These are phyloP conservation scores for Chymomyza costata DNA, from an alignment of 1,140 invertebrate species.

Conservation along the genomic window DNA sequence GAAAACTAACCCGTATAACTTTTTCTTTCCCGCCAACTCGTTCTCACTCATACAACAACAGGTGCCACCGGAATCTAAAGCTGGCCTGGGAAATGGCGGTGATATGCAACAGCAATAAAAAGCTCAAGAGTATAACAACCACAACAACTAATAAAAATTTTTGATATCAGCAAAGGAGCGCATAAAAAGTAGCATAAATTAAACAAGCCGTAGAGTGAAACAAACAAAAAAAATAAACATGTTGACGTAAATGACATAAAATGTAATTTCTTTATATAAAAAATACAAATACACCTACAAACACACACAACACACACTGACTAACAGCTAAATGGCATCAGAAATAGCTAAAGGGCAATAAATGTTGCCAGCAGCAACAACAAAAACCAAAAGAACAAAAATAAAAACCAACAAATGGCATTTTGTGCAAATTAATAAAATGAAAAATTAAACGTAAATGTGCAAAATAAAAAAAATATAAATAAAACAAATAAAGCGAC, in stretches of 20 bases:
- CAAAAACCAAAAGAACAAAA: conserved; percentile 15
- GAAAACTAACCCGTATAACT: conserved; percentile 28
- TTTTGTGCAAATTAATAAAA: conserved; percentile 59
- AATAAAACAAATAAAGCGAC: conserved; percentile 34
- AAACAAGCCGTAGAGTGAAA: conserved; percentile 17
- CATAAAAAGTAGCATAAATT: conserved; percentile 7
- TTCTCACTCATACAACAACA: conserved; percentile 49
- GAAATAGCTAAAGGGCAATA: conserved; percentile 9
- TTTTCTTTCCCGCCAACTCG: neutral
- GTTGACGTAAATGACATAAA: conserved; percentile 58
- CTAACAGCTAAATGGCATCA: conserved; percentile 26
- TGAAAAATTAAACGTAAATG: conserved; percentile 25
- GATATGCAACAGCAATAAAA: conserved; percentile 71
- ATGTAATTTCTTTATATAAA: conserved; percentile 58
- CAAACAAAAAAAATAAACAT: conserved; percentile 46
- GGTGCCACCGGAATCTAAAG: conserved; percentile 84
- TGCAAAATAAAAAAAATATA: conserved; percentile 22
- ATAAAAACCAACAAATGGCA: conserved; percentile 45
- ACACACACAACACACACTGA: conserved; percentile 18
- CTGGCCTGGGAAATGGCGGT: conserved; percentile 82
- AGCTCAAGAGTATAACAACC: conserved; percentile 8
- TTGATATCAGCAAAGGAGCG: conserved; percentile 34
- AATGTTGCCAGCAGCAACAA: conserved; percentile 5
- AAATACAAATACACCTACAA: conserved; percentile 20
- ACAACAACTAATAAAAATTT: conserved; percentile 26